These are phyloP conservation scores for Nansenia antarctica DNA, from an alignment of 2,113 vertebrate species.

Conservation along the genomic window DNA sequence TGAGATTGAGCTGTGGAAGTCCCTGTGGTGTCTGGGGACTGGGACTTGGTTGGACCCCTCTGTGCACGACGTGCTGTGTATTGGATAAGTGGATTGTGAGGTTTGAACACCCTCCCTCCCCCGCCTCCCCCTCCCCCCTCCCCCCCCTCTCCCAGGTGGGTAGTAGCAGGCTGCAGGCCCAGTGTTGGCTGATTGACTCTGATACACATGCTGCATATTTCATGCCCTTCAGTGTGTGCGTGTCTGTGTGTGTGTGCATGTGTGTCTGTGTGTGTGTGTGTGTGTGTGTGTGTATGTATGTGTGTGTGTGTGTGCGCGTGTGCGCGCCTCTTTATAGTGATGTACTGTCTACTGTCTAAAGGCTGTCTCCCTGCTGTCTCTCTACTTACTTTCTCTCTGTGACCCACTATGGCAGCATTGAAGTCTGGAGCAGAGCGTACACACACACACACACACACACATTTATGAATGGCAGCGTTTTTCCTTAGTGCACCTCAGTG, in stretches of 20 bases:
- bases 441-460: conserved; percentile 33
- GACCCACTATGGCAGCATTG: conserved; percentile 54
- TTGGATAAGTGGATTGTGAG: conserved; percentile 71
- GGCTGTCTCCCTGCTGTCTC: conserved; percentile 25
- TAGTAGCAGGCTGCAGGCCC: conserved; percentile 59
- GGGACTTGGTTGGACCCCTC: conserved; percentile 41
- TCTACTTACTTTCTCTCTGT: conserved; percentile 54
- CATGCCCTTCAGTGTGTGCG: conserved; percentile 57
- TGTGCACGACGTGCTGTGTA: conserved; percentile 64
- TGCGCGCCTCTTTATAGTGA: conserved; percentile 33
- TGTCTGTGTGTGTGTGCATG: background rate
- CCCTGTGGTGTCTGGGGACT: conserved; percentile 7
- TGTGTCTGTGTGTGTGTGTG: background rate
- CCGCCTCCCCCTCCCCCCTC: conserved; percentile 56
- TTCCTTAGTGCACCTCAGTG: conserved; percentile 46
- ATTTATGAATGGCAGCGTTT: background rate
- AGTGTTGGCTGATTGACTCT: conserved; percentile 68
- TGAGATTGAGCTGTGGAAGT: conserved; percentile 35
- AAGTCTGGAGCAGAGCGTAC: conserved; percentile 53
- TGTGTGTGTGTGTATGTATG: conserved; percentile 16
- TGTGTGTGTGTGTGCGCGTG: background rate
- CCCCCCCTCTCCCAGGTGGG: conserved; percentile 60
- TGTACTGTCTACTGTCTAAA: conserved; percentile 47
- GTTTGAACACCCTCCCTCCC: conserved; percentile 58
- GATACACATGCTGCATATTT: conserved; percentile 69